Evolutionary conservation across 2,113 vertebrate species (phyloP).

Genomic region (Oryzias javanicus): DNA sequence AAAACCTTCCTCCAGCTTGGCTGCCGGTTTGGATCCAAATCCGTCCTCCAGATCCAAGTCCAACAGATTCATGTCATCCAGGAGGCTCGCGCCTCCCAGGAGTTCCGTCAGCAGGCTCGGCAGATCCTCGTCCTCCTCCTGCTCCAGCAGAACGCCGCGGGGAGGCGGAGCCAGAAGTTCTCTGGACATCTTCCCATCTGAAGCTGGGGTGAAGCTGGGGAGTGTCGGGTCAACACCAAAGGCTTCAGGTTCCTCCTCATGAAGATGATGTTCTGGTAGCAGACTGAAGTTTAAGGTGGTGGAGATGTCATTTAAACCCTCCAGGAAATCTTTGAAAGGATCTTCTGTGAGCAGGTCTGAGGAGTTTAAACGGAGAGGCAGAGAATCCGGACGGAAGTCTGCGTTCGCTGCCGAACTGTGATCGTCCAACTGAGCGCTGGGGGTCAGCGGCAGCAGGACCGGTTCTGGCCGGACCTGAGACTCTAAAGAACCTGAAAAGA

Average conservation of each 20-base stretch:
- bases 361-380: constrained; percentile 17
- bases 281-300: constrained; percentile 17
- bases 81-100: constrained; percentile 83
- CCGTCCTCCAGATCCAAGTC: constrained; percentile 87
- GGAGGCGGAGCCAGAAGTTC: constrained; percentile 6
- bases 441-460: constrained; percentile 78
- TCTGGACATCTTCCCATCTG: neutral
- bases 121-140: constrained; percentile 61
- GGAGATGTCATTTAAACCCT: constrained; percentile 1
- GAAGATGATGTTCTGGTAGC: constrained; percentile 8
- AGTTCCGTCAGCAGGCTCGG: constrained; percentile 81
- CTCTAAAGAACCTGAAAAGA: constrained; percentile 62
- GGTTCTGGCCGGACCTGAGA: constrained; percentile 57
- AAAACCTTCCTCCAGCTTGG: constrained; percentile 81
- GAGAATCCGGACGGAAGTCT: neutral
- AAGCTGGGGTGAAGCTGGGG: constrained; percentile 1
- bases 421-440: constrained; percentile 67
- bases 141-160: constrained; percentile 15
- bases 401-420: constrained; percentile 8
- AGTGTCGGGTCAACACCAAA: neutral
- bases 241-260: constrained; percentile 15
- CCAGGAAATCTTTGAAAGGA: constrained; percentile 16
- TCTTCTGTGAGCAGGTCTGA: constrained; percentile 26
- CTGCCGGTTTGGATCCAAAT: constrained; percentile 83
- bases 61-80: constrained; percentile 89